Base-by-base conservation (phyloP, 2,888 invertebrate species). In the Malacosoma neustria region DNA sequence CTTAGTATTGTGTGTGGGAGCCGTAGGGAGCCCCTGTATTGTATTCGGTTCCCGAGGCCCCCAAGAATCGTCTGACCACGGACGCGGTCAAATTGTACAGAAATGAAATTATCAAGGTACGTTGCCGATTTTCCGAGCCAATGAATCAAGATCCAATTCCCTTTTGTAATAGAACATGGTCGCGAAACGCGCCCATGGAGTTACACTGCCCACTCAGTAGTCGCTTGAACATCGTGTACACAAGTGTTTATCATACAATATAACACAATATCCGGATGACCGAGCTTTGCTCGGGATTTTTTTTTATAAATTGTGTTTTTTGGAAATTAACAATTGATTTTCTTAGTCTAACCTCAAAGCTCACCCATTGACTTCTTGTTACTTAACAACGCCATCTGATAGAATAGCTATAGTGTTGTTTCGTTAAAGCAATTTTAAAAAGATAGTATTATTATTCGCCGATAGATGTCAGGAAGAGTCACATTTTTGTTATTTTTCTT, bases 101-200 rank as follows among this genome's bases (percentile, higher is more conserved):
- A 85, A 85, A 85, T 85, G 85, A 84, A 85, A 85, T 85, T 85
- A 85, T 85, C 85, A 85, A 85, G 85, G 85, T 84, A 84, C 85
- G 82, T 72, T 84, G 80, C 81, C 85, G 85, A 85, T 85, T 85
- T 85, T 85, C 85, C 82, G 85, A 80, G 73, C 85, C 85, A 85
- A 85, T 85, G 85, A 85, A 82, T 85, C 85, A 85, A 81, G 81
- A 85, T 85, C 84, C 85, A 84, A 85, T 85, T 81, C 84, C 82
- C 85, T 84, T 84, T 85, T 82, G 85, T 85, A 84, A 85, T 85
- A 84, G 84, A 85, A 85, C 82, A 82, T 81, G 76, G 81, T 82
- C 84, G 80, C 84, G 74, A 77, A 73, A 72, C 70, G 74, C 74
- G 74, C 68, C 70, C 70, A 72, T 75, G 68, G 72, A 76, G 73